These are phyloP conservation scores for Monodelphis domestica DNA, from an alignment of 2,797 vertebrate species.

Conservation along the genomic window DNA sequence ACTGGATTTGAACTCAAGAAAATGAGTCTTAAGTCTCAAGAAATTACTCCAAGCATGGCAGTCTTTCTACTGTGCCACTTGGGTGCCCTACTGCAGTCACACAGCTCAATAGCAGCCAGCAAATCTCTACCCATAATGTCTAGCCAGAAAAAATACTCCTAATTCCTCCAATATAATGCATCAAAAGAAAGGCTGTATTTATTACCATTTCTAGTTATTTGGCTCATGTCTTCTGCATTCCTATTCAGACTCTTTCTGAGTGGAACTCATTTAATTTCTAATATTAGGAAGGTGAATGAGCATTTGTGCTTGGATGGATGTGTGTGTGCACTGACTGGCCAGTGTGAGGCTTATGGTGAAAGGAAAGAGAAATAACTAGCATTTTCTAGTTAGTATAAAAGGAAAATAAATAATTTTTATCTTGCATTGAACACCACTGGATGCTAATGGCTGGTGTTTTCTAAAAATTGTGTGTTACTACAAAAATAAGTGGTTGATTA, in stretches of 20 bases:
- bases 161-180: background rate
- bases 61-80: too few relatives aligned
- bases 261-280: background rate
- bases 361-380: background rate
- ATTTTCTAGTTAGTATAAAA: background rate
- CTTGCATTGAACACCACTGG: background rate
- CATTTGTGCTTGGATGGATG: background rate
- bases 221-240: background rate
- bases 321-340: background rate
- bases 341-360: background rate
- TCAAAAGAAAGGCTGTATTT: background rate
- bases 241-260: background rate
- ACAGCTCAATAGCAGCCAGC: background rate
- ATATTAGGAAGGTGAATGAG: background rate
- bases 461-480: background rate
- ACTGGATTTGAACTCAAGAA: too few relatives aligned
- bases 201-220: background rate
- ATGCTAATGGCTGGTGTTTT: background rate
- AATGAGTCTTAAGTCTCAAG: too few relatives aligned
- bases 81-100: too few relatives aligned
- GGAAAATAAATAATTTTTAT: background rate
- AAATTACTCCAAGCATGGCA: too few relatives aligned
- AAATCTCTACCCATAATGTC: background rate
- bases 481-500: background rate
- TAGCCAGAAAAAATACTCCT: background rate